Evolutionary conservation across 2,888 invertebrate genomes (phyloP).

Genomic region (Laothoe populi): DNA sequence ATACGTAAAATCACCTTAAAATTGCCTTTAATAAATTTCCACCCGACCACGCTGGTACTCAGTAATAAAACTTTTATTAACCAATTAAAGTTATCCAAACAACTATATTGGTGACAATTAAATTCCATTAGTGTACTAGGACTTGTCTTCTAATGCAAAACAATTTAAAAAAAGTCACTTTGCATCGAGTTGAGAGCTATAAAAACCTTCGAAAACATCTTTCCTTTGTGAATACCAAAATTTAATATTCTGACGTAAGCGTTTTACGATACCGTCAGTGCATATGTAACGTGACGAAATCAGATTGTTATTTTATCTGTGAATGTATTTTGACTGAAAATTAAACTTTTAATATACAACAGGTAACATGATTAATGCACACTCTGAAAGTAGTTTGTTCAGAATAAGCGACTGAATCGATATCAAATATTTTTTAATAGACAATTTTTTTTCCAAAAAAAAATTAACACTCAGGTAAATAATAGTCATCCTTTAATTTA

Average conservation of each 20-base stretch:
- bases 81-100: constrained; percentile 56
- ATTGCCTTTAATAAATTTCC: constrained; percentile 48
- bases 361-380: no score
- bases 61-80: constrained; percentile 55
- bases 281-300: constrained; percentile 32
- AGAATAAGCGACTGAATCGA: no score
- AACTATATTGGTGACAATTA: constrained; percentile 30
- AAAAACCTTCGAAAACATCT: constrained; percentile 13
- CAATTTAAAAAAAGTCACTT: not conserved
- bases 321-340: no score
- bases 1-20: constrained; percentile 48
- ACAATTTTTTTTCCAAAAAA: no score
- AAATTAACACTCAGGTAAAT: no score
- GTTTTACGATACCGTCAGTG: not conserved
- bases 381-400: no score
- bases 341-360: no score
- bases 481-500: no score
- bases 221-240: constrained; percentile 12
- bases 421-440: no score
- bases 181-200: constrained; percentile 6
- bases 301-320: no score
- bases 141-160: constrained; percentile 18
- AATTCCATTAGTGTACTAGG: not conserved
- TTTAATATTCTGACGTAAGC: not conserved
- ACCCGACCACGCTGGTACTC: constrained; percentile 42